These are phyloP conservation scores for Catharus ustulatus DNA, from an alignment of 2,797 vertebrate genomes.

Conservation along the genomic window DNA sequence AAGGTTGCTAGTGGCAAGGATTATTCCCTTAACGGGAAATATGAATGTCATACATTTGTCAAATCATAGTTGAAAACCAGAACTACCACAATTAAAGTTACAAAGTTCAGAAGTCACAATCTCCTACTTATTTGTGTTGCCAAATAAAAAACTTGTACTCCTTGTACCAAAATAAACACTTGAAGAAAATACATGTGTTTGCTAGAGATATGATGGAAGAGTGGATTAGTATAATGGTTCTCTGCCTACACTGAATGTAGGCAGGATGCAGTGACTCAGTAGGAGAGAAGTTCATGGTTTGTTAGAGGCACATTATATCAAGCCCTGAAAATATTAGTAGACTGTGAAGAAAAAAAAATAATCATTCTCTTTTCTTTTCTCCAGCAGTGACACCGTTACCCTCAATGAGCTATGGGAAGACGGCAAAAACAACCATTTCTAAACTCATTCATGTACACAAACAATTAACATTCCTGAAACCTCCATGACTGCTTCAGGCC, in stretches of 20 bases:
- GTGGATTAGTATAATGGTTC: conserved; percentile 74
- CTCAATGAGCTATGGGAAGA: conserved; percentile 51
- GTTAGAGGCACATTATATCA: conserved; percentile 65
- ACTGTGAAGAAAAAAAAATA: conserved; percentile 5
- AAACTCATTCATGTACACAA: conserved; percentile 56
- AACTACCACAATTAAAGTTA: conserved; percentile 51
- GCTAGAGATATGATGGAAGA: conserved; percentile 73
- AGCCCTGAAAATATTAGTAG: conserved; percentile 64
- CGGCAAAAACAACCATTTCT: conserved; percentile 51
- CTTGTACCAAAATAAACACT: conserved; percentile 72
- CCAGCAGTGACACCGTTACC: conserved; percentile 42
- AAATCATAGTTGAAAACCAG: conserved; percentile 24
- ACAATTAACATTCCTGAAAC: conserved; percentile 57
- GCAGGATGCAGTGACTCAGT: conserved; percentile 50
- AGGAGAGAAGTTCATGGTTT: conserved; percentile 71
- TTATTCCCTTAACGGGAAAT: not conserved
- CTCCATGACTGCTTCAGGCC: conserved; percentile 32
- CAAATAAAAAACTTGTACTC: conserved; percentile 59
- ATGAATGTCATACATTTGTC: not conserved
- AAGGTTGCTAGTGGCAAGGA: not conserved
- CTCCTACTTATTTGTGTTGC: conserved; percentile 2
- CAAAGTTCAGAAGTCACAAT: conserved; percentile 50
- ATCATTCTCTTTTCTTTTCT: conserved; percentile 5
- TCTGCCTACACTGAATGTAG: conserved; percentile 68
- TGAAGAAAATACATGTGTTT: conserved; percentile 72